Base-by-base conservation (phyloP, 2,888 invertebrate genomes). In the Labia minor region DNA sequence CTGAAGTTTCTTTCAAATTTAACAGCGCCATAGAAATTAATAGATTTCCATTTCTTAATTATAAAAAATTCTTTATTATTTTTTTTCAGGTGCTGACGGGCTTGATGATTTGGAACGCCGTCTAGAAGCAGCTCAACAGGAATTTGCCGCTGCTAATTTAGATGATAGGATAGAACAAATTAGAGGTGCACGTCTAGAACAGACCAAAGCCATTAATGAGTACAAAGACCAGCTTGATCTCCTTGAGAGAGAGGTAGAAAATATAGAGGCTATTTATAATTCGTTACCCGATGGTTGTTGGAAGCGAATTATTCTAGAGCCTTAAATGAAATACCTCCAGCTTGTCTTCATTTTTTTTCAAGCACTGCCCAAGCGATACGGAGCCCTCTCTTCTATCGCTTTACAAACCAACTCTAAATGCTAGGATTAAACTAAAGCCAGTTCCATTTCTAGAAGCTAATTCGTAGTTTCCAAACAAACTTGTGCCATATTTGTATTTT, bases 201-300 rank as follows among this genome's bases (percentile, higher is more conserved):
- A 89, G 75, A 77, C 77, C 71, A 87, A 88, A 72, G 85, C 89
- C 81, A 86, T 92, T 72, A 88, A 89, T 69, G 85, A 86, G 72
- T 92, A 93, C 73, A 86, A 88, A 74, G 86, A 86, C 14, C 90
- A 93, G 74, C 83, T 92, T 63, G 81, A 79, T 62, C 80, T 84
- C 68, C 80, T 95, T 11, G 80, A 83, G 70, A 79, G 79, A 1
- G 93, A 95, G 77, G 94, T 95, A 1, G 83, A 84, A 6, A 94
- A 93, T 75, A 86, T 95, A 65, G 86, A 88, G 73, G 85, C 86
- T 65, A 95, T 96, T 72, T 81, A 88, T 1, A 84, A 86, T 66
- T 84, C 91, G 67, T 81, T 96, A 69, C 96, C 95, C 0, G 81
- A 83, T 0, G 83, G 83, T 1, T 95, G 95, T 77, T 91, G 86